Percentiles rank a stretch among this genome's conserved stretches.
Evolutionary conservation across 2,888 invertebrate species (phyloP).

Genomic region (Apamea sordens): DNA sequence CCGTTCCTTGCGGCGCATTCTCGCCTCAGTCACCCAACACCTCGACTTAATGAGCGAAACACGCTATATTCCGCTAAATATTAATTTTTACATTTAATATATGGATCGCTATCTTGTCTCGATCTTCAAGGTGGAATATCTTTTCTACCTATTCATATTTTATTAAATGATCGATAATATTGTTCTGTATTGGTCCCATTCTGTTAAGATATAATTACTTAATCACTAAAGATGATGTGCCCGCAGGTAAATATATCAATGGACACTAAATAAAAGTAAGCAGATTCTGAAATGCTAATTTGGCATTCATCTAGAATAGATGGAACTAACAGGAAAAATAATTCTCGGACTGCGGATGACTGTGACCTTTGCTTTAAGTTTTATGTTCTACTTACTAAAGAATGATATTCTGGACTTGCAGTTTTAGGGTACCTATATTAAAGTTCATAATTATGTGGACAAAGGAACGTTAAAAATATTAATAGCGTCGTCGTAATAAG

Average conservation of each 20-base stretch:
- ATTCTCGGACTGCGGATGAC: not conserved
- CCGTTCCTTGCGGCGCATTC: conserved; percentile 82
- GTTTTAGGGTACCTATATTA: not conserved
- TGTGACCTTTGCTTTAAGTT: not conserved
- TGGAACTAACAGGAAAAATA: not conserved
- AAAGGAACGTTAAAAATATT: conserved; percentile 43
- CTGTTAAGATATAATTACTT: not conserved
- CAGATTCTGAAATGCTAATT: conserved; percentile 17
- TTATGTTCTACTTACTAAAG: conserved; percentile 2
- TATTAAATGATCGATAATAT: conserved; percentile 1
- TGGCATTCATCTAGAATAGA: not conserved
- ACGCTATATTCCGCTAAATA: conserved; percentile 71
- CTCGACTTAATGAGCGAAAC: conserved; percentile 81
- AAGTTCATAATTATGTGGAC: conserved; percentile 9
- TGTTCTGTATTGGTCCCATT: not conserved
- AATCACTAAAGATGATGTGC: conserved; percentile 1
- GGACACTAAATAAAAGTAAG: conserved; percentile 3
- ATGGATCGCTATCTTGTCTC: conserved; percentile 29
- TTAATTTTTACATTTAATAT: conserved; percentile 63
- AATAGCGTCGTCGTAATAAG: conserved; percentile 5
- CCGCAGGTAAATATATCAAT: conserved; percentile 15
- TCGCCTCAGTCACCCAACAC: conserved; percentile 78
- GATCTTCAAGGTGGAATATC: conserved; percentile 35
- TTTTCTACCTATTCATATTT: conserved; percentile 25
- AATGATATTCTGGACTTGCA: conserved; percentile 15